A percentile compares a stretch with the other conserved stretches of the same genome.
Conservation (phyloP, 2,797 vertebrate species). For the Hipposideros larvatus region DNA sequence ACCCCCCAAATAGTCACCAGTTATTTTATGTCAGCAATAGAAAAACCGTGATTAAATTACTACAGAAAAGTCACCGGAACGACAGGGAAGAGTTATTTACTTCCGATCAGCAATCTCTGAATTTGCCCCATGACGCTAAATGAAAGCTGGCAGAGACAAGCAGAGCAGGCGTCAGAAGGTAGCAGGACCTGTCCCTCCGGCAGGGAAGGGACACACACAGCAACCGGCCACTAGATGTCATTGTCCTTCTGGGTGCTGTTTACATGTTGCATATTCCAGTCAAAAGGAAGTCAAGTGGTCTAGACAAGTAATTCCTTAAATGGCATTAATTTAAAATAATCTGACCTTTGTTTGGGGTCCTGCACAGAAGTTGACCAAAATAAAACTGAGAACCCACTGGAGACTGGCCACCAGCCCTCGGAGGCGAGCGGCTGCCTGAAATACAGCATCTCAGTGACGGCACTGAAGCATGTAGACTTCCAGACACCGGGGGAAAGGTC, state of each 20-base stretch:
- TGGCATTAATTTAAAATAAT: constrained; percentile 90
- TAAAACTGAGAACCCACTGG: constrained; percentile 78
- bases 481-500: background rate
- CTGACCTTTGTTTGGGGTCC: constrained; percentile 83
- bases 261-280: constrained; percentile 30
- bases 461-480: background rate
- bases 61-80: background rate
- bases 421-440: constrained; percentile 78
- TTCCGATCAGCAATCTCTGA: constrained; percentile 38
- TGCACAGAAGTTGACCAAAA: constrained; percentile 82
- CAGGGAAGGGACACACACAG: background rate
- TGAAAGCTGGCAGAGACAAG: background rate
- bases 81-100: background rate
- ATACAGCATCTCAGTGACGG: background rate
- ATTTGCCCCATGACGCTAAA: background rate
- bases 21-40: constrained; percentile 6
- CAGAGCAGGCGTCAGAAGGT: background rate
- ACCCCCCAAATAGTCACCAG: background rate
- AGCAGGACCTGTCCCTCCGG: background rate
- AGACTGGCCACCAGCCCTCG: constrained; percentile 81
- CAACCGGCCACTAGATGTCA: constrained; percentile 87
- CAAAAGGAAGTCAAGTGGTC: constrained; percentile 84
- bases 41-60: constrained; percentile 21
- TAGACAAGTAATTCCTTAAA: constrained; percentile 89
- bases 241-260: constrained; percentile 74